Conservation (phyloP, 2,113 vertebrate genomes). For the Lucifuga dentata region DNA sequence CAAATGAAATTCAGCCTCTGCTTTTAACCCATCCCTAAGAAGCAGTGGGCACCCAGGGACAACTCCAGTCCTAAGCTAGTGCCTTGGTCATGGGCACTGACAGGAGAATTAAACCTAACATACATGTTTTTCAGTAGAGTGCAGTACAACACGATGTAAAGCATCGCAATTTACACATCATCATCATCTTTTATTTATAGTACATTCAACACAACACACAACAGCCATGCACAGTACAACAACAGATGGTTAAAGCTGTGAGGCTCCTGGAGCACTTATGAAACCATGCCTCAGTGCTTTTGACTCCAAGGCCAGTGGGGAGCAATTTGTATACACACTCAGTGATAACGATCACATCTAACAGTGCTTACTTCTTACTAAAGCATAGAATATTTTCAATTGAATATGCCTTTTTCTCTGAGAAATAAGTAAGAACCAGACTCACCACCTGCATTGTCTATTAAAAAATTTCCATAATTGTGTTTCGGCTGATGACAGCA, state of each 20-base stretch:
- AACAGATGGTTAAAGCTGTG: neutral
- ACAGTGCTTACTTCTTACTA: neutral
- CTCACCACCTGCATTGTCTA: too few relatives aligned
- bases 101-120: too few relatives aligned
- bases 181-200: neutral
- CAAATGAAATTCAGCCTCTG: too few relatives aligned
- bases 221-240: neutral
- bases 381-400: neutral
- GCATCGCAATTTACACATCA: neutral
- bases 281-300: slow-evolving; percentile 42
- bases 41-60: too few relatives aligned
- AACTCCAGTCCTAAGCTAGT: too few relatives aligned
- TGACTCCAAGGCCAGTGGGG: neutral
- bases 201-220: neutral
- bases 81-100: too few relatives aligned
- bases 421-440: neutral
- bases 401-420: neutral
- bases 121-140: too few relatives aligned
- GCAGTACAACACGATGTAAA: too few relatives aligned
- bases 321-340: neutral
- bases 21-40: too few relatives aligned
- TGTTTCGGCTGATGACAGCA: too few relatives aligned
- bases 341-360: slow-evolving; percentile 5
- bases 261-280: slow-evolving; percentile 28
- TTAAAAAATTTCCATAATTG: too few relatives aligned